Conservation (phyloP, 2,113 vertebrate genomes). For the Cheirogaleus medius region DNA sequence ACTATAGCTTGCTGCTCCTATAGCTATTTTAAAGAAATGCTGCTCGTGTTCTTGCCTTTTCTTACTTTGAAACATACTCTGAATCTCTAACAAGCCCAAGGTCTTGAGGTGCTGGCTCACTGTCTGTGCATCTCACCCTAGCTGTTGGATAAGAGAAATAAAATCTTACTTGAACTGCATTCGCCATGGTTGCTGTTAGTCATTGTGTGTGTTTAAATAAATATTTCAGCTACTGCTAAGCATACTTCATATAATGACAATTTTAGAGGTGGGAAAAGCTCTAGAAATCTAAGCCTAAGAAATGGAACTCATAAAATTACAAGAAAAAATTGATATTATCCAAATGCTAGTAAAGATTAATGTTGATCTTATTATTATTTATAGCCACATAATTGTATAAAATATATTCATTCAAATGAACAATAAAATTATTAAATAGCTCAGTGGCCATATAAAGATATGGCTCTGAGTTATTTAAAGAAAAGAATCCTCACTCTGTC, state of each 20-base stretch:
- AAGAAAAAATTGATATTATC: neutral
- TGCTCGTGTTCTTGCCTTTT: neutral
- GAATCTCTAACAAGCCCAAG: neutral
- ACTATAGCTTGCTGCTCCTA: neutral
- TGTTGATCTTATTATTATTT: neutral
- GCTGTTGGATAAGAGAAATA: neutral
- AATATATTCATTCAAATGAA: neutral
- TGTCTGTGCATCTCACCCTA: neutral
- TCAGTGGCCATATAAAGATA: neutral
- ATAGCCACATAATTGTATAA: neutral
- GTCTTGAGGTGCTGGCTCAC: neutral
- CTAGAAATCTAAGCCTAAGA: conserved; percentile 20
- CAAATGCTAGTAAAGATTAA: neutral
- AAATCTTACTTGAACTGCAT: neutral
- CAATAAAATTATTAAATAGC: neutral
- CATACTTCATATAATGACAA: neutral
- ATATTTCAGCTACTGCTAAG: neutral
- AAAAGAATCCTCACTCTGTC: neutral
- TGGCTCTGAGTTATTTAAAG: conserved; percentile 28
- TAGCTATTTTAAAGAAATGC: neutral
- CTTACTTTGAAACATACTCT: neutral
- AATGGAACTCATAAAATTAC: neutral
- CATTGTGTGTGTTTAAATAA: neutral
- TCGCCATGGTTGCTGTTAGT: neutral
- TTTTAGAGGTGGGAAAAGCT: neutral